Conservation (phyloP, 2,797 vertebrate species). For the Alca torda region DNA sequence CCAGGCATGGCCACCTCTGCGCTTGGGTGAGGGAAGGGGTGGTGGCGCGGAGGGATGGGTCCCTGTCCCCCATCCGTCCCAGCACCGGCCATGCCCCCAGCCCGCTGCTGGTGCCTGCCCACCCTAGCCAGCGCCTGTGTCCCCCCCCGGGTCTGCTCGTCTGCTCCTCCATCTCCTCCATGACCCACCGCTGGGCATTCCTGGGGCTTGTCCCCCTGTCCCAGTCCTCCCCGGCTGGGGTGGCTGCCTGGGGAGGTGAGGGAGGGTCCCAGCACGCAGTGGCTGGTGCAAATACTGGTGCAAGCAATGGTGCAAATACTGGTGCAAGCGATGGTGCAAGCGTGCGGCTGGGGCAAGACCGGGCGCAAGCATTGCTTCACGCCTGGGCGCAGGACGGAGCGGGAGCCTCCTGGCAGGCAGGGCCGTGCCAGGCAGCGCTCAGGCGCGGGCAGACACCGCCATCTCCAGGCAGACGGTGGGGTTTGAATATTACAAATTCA, state of each 20-base stretch:
- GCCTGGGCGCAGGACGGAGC: not conserved
- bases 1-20: not conserved
- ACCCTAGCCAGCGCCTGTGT: no score
- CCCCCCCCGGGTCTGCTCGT: rapidly evolving
- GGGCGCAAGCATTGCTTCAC: rapidly evolving
- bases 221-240: no score
- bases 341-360: not conserved
- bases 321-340: not conserved
- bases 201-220: no score
- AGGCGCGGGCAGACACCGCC: conserved; percentile 8
- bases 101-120: not conserved
- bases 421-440: not conserved
- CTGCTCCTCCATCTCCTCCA: not conserved
- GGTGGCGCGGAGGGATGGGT: not conserved
- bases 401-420: not conserved
- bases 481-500: not conserved
- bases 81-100: not conserved
- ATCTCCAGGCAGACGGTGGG: conserved; percentile 12
- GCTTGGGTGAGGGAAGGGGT: not conserved
- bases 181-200: no score
- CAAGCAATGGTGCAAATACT: not conserved
- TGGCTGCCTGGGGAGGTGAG: rapidly evolving
- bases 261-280: not conserved
- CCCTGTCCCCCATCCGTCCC: not conserved
- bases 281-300: not conserved